Percentiles rank a stretch among this genome's conserved stretches.
Conservation (phyloP, 2,113 vertebrate species). For the Notarius quadriscutis region DNA sequence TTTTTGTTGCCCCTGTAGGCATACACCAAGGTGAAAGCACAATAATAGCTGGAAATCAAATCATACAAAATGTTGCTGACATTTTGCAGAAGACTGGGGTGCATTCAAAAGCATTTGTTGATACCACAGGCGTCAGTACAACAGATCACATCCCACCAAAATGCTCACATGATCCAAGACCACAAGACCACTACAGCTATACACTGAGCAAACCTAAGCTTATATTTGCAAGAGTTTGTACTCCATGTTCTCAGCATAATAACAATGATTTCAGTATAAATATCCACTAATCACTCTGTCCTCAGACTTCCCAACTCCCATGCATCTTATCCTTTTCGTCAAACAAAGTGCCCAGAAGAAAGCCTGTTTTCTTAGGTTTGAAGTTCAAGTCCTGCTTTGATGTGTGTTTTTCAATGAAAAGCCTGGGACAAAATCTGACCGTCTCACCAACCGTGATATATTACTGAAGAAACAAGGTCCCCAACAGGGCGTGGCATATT, state of each 20-base stretch:
- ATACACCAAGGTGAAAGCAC: conserved; percentile 20
- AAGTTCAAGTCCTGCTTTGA: conserved; percentile 59
- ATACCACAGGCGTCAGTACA: neutral
- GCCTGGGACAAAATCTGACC: conserved; percentile 31
- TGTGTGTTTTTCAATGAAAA: conserved; percentile 53
- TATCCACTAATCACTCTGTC: conserved; percentile 44
- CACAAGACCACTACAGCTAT: neutral
- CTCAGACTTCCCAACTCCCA: conserved; percentile 34
- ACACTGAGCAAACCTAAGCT: conserved; percentile 14
- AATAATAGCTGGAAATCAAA: neutral
- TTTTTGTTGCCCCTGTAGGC: conserved; percentile 14
- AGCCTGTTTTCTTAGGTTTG: conserved; percentile 60
- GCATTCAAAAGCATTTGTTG: neutral
- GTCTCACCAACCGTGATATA: conserved; percentile 49
- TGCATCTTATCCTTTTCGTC: conserved; percentile 34
- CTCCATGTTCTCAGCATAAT: neutral
- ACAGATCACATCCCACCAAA: neutral
- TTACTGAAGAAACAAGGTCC: conserved; percentile 47
- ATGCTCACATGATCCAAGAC: neutral
- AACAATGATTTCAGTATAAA: conserved; percentile 15
- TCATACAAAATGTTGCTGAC: neutral
- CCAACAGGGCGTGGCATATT: conserved; percentile 42
- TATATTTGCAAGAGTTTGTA: conserved; percentile 2
- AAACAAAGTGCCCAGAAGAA: conserved; percentile 45
- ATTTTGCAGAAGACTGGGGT: neutral